A percentile compares a stretch with the other conserved stretches of the same genome.
phyloP scores from a whole-genome alignment of 2,113 vertebrate genomes.

The Alouatta palliata region DNA sequence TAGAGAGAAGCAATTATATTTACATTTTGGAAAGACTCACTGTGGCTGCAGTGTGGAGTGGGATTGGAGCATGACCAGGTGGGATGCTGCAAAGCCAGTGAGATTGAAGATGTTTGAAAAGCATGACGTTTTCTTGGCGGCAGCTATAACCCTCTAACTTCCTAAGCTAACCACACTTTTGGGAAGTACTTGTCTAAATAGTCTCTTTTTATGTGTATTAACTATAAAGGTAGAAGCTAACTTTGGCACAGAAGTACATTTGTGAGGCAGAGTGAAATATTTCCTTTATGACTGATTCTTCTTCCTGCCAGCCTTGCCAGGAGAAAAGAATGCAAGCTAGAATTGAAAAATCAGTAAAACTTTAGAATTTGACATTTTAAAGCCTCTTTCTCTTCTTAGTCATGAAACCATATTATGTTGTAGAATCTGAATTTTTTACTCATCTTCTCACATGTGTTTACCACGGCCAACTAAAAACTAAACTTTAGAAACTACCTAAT shows the following conservation, averaged over 20 bases:
- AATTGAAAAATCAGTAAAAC: not conserved
- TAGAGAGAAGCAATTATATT: not conserved
- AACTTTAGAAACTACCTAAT: not conserved
- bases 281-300: not conserved
- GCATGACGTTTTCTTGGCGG: not conserved
- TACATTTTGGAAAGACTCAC: not conserved
- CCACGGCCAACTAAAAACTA: not conserved
- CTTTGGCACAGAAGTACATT: conserved; percentile 42
- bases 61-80: not conserved
- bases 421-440: not conserved
- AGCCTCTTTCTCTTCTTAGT: not conserved
- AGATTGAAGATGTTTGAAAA: not conserved
- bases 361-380: not conserved
- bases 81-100: not conserved
- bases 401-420: not conserved
- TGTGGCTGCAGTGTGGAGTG: not conserved
- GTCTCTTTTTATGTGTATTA: conserved; percentile 8
- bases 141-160: conserved; percentile 34
- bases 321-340: conserved; percentile 5
- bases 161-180: not conserved
- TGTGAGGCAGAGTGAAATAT: conserved; percentile 49
- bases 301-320: conserved; percentile 44
- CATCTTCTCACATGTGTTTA: not conserved
- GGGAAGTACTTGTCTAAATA: conserved; percentile 40
- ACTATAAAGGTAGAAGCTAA: conserved; percentile 53